Conservation (phyloP, 2,113 vertebrate species). For the Climacteris rufus region DNA sequence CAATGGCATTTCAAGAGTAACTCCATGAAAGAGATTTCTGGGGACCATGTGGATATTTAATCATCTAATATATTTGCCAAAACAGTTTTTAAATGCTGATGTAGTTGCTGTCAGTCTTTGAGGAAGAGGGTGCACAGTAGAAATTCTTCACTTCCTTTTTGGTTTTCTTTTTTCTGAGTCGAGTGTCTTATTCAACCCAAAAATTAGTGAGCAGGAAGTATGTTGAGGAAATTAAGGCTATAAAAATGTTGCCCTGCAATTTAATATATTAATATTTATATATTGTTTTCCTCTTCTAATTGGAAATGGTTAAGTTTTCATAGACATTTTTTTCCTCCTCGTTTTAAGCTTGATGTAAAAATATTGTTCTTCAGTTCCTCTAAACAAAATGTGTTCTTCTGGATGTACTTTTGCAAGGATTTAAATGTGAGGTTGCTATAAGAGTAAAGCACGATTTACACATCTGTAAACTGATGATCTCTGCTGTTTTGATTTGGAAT, state of each 20-base stretch:
- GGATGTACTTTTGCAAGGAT: not conserved
- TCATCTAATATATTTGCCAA: not conserved
- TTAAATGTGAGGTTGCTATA: constrained; percentile 14
- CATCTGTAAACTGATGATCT: constrained; percentile 59
- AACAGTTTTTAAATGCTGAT: not conserved
- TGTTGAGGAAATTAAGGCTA: not conserved
- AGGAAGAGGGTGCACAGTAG: not conserved
- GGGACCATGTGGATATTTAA: rapidly evolving
- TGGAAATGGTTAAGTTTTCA: not conserved
- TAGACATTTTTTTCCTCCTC: not conserved
- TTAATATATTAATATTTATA: not conserved
- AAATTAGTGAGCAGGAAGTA: not conserved
- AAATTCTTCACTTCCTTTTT: not conserved
- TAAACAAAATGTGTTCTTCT: not conserved
- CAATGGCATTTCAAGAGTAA: not conserved
- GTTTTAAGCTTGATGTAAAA: not conserved
- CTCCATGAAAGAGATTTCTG: not conserved
- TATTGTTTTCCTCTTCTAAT: not conserved
- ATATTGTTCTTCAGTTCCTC: not conserved
- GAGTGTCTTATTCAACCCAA: not conserved
- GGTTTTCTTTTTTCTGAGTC: not conserved
- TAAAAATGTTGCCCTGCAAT: not conserved
- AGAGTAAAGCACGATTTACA: constrained; percentile 9
- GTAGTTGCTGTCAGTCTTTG: not conserved
- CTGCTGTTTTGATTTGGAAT: constrained; percentile 66